Evolutionary conservation across 2,797 vertebrate species (phyloP).

Genomic region (Alexandromys oeconomus): DNA sequence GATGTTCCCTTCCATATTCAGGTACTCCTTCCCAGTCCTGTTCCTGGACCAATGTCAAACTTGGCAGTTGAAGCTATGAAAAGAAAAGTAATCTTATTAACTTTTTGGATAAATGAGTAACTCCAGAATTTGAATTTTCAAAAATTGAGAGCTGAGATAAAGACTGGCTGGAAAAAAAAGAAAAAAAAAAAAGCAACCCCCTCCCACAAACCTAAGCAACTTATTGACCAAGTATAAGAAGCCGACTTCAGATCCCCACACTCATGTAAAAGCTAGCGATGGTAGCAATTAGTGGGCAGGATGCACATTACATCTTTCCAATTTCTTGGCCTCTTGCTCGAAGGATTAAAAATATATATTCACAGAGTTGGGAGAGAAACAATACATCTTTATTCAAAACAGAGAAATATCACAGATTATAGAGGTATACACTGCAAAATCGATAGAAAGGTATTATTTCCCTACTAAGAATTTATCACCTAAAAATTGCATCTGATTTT

Average conservation of each 20-base stretch:
- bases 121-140: background rate
- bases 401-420: too few species aligned
- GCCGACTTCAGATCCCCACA: background rate
- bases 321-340: background rate
- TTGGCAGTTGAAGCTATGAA: background rate
- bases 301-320: fast-evolving
- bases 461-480: background rate
- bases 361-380: background rate
- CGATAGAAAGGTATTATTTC: background rate
- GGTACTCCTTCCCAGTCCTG: background rate
- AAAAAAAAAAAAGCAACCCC: background rate
- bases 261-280: background rate
- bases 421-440: background rate
- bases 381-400: background rate
- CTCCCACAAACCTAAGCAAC: background rate
- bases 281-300: too few species aligned
- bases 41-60: background rate
- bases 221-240: background rate
- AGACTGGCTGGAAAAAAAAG: background rate
- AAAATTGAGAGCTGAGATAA: background rate
- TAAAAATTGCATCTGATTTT: background rate
- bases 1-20: too few species aligned
- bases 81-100: background rate
- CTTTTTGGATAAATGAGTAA: background rate
- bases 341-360: background rate